Conservation (phyloP, 92 coral and sea anemone genomes). For the Paramuricea clavata region DNA sequence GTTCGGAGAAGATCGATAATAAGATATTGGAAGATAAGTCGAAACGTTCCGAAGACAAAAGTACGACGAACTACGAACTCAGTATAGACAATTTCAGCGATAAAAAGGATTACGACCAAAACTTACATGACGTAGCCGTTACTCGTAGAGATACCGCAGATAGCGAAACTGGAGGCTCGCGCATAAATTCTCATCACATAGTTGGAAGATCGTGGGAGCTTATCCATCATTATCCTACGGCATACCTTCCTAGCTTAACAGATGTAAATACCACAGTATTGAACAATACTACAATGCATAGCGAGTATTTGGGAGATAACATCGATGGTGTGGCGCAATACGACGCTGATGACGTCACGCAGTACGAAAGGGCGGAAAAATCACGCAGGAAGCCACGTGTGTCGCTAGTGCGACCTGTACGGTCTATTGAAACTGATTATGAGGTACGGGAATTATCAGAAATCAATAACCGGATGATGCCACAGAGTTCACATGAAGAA, state of each 20-base stretch:
- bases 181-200: slow-evolving; percentile 4
- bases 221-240: slow-evolving; percentile 14
- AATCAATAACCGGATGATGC: not conserved
- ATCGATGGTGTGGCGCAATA: not conserved
- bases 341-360: slow-evolving; percentile 26
- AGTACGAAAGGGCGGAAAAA: slow-evolving; percentile 28
- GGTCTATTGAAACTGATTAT: slow-evolving; percentile 41
- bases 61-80: not conserved
- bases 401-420: not conserved
- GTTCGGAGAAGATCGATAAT: too few species aligned
- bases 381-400: slow-evolving; percentile 37
- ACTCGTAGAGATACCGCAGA: not conserved
- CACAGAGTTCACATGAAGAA: slow-evolving; percentile 13
- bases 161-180: not conserved
- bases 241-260: slow-evolving; percentile 12
- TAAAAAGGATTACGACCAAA: not conserved
- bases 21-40: not conserved
- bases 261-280: not conserved
- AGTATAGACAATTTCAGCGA: not conserved
- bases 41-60: not conserved
- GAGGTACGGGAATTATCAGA: slow-evolving; percentile 32
- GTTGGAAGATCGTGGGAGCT: slow-evolving; percentile 41
- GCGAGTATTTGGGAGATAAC: slow-evolving; percentile 36
- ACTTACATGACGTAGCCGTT: not conserved
- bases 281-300: slow-evolving; percentile 27